A percentile compares a stretch with the other conserved stretches of the same genome.
Conservation (phyloP, 2,797 vertebrate genomes). For the Molossus alvarezi region DNA sequence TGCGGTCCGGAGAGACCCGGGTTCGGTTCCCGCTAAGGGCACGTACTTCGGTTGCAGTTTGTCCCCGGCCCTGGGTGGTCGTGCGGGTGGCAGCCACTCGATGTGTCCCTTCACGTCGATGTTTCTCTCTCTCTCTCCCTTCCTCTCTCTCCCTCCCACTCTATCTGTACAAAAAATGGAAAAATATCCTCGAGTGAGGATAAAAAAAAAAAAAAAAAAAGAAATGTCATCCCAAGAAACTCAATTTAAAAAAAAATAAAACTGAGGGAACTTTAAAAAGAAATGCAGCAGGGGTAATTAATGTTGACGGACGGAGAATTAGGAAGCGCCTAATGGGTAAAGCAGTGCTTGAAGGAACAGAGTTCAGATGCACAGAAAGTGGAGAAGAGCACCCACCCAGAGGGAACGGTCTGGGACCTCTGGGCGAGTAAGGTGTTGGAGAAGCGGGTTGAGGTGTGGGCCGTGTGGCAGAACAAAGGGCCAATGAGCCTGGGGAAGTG, state of each 20-base stretch:
- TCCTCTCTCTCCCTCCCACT: too few species aligned
- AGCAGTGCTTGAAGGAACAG: neutral
- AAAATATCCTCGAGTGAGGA: too few species aligned
- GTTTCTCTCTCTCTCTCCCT: too few species aligned
- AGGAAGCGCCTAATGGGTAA: neutral
- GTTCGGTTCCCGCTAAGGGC: too few species aligned
- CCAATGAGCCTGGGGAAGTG: neutral
- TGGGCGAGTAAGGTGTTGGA: too few species aligned
- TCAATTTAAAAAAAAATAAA: neutral
- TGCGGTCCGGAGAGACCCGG: too few species aligned
- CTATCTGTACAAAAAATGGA: too few species aligned
- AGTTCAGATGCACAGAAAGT: neutral
- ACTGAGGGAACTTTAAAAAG: neutral
- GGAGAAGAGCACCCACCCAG: neutral
- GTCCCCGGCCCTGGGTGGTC: too few species aligned
- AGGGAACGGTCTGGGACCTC: neutral
- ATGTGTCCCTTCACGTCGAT: too few species aligned
- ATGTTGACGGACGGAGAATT: constrained; percentile 46
- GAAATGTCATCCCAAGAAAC: neutral
- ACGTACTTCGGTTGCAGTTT: too few species aligned
- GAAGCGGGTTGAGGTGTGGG: neutral
- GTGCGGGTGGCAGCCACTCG: too few species aligned
- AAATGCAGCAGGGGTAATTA: neutral
- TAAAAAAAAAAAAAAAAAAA: neutral
- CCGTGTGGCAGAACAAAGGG: neutral